Base-by-base conservation (phyloP, 2,113 vertebrate species). In the Cricetomys ansorgei region DNA sequence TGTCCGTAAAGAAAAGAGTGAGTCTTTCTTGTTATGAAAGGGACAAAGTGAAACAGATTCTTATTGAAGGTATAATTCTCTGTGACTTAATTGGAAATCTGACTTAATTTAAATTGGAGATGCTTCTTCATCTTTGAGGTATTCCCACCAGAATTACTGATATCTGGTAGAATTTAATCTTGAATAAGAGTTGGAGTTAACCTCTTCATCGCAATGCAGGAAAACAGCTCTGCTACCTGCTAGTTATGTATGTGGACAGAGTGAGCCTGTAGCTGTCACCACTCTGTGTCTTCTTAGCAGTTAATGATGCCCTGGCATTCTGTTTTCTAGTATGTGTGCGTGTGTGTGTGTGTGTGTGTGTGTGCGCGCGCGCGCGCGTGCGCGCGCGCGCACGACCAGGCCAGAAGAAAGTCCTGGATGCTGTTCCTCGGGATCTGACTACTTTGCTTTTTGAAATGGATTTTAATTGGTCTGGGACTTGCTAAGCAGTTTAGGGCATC, bases 81-180 rank as follows among this genome's bases (percentile, higher is more conserved):
- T 94, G 92, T 97, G 97, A 97, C 94, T 98, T 98, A 98, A 98
- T 98, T 98, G 97, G 97, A 98, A 98, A 98, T 98, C 97, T 98
- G 98, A 98, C 98, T 98, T 98, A 98, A 98, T 98, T 98, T 98
- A 97, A 98, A 98, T 98, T 97, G 96, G 97, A 98, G 97, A 97
- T 96, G 93, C 97, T 95, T 98, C 98, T 98, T 98, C 96, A 97
- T 98, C 98, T 98, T 91, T 97, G 95, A 97, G 95, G 96, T 98
- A 98, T 98, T 98, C 97, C 98, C 98, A 96, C 88, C 89, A 98
- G 98, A 97, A 98, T 97, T 97, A 80, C 45, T 5, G 3, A 40
- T 97, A 94, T 96, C 95, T 97, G 96, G 88, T 92, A 91, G 96
- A 97, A 98, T 98, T 98, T 97, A 96, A 96, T 96, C 97, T 97